These are phyloP conservation scores for Sebastes hubbsi DNA, from an alignment of 2,797 vertebrate species.

Conservation along the genomic window DNA sequence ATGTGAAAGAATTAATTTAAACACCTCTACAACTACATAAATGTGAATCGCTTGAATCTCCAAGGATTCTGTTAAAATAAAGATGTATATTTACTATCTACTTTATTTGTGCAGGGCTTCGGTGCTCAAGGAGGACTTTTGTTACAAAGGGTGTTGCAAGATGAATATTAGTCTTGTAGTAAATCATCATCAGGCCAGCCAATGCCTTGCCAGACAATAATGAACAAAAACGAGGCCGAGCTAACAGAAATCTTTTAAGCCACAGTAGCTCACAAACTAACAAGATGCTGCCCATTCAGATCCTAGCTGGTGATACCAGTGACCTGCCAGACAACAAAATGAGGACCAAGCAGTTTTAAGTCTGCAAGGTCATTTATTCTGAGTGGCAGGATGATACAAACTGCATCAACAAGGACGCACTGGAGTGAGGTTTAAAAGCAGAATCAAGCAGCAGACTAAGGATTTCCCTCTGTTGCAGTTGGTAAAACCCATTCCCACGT, in stretches of 20 bases:
- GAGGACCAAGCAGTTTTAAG: not conserved
- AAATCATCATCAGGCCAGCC: not conserved
- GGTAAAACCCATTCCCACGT: not conserved
- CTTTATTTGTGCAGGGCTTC: not conserved
- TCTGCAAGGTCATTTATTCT: not conserved
- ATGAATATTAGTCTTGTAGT: not conserved
- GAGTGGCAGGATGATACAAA: not conserved
- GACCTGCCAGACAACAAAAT: not conserved
- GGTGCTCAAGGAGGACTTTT: not conserved
- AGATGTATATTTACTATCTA: not conserved
- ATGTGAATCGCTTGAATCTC: not conserved
- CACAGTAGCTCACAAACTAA: not conserved
- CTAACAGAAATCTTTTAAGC: slow-evolving; percentile 21
- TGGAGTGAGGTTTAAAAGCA: slow-evolving; percentile 2
- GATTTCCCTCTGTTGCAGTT: not conserved
- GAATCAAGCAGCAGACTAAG: not conserved
- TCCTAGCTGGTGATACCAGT: not conserved
- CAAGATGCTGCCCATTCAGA: not conserved
- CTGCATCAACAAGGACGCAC: not conserved
- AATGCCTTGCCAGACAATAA: slow-evolving; percentile 2
- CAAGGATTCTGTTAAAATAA: not conserved
- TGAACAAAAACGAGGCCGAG: not conserved
- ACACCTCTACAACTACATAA: not conserved
- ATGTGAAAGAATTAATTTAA: not conserved
- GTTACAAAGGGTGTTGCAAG: not conserved